Percentiles rank a stretch among this genome's conserved stretches.
These are phyloP conservation scores for Melanargia galathea DNA, from an alignment of 2,888 invertebrate genomes.

Conservation along the genomic window DNA sequence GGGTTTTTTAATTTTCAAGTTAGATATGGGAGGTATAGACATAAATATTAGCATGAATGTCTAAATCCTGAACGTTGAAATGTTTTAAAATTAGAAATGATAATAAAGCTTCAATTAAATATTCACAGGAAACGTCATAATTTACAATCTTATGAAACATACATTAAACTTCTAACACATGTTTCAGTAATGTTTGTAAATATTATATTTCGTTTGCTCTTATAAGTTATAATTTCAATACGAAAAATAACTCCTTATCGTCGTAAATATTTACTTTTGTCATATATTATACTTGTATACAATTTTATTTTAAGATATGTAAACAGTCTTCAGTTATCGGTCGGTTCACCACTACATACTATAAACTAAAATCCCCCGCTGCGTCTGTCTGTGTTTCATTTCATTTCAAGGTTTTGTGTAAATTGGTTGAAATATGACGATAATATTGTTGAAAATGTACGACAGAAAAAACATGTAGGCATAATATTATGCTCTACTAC, in stretches of 20 bases:
- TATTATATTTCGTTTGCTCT: constrained; percentile 8
- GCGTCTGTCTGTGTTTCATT: too few relatives aligned
- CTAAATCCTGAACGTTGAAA: not conserved
- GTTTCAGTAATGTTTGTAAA: constrained; percentile 6
- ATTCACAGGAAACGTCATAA: not conserved
- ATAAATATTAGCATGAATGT: not conserved
- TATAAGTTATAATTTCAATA: constrained; percentile 7
- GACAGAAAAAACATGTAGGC: too few relatives aligned
- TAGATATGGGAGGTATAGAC: too few relatives aligned
- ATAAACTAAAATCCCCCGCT: too few relatives aligned
- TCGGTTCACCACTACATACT: too few relatives aligned
- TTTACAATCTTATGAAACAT: not conserved
- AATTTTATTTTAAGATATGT: constrained; percentile 37
- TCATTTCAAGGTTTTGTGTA: too few relatives aligned
- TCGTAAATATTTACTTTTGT: constrained; percentile 37
- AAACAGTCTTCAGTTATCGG: constrained; percentile 22
- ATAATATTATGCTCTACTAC: too few relatives aligned
- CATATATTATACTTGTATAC: constrained; percentile 25
- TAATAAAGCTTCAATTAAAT: not conserved
- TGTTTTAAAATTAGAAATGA: not conserved
- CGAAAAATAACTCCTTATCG: constrained; percentile 27
- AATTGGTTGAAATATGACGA: too few relatives aligned
- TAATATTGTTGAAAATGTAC: too few relatives aligned
- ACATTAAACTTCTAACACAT: constrained; percentile 1
- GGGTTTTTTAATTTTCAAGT: too few relatives aligned